These are phyloP conservation scores for Corydoras sp. DNA, from an alignment of 2,113 vertebrate genomes.

Conservation along the genomic window DNA sequence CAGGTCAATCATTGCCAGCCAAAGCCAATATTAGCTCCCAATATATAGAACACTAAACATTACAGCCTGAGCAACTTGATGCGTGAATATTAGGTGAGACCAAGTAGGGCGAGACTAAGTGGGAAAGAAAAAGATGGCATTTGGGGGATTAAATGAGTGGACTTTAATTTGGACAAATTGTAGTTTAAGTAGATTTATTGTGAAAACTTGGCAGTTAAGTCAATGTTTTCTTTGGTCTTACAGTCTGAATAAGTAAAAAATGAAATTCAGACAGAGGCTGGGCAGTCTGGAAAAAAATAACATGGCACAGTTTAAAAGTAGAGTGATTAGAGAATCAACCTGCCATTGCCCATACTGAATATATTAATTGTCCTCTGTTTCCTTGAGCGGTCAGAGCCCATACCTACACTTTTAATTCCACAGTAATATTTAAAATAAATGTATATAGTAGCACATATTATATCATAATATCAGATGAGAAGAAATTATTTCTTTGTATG, in stretches of 20 bases:
- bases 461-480: no score
- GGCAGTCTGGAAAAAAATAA: no score
- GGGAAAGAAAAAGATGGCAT: constrained; percentile 8
- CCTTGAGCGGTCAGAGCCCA: constrained; percentile 73
- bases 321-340: constrained; percentile 64
- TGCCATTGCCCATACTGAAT: constrained; percentile 62
- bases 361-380: constrained; percentile 59
- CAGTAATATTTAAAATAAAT: constrained; percentile 44
- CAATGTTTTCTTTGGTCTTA: constrained; percentile 11
- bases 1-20: constrained; percentile 87
- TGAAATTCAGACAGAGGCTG: background rate
- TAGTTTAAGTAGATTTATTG: constrained; percentile 29
- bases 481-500: no score
- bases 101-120: constrained; percentile 3
- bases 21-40: constrained; percentile 74
- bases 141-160: constrained; percentile 20
- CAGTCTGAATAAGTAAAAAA: constrained; percentile 19
- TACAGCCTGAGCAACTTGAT: no score
- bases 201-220: constrained; percentile 5
- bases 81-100: no score
- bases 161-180: constrained; percentile 35
- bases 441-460: background rate
- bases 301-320: constrained; percentile 42
- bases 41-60: constrained; percentile 42
- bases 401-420: constrained; percentile 62